These are phyloP conservation scores for Nebria salina DNA, from an alignment of 2,888 invertebrate genomes.

Conservation along the genomic window DNA sequence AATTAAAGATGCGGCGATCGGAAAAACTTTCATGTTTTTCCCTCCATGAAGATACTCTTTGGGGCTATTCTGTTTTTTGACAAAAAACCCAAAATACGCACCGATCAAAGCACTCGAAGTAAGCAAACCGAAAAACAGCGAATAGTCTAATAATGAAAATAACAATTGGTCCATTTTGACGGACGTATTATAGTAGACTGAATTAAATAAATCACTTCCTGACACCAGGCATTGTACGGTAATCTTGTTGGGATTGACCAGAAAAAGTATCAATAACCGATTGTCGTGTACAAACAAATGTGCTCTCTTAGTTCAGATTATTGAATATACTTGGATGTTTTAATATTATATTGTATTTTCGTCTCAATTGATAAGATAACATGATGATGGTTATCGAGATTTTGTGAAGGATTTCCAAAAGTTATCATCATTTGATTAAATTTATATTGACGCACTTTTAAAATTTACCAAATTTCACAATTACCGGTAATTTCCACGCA, in stretches of 20 bases:
- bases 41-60: constrained; percentile 74
- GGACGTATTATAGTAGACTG: background rate
- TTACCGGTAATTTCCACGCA: too few relatives aligned
- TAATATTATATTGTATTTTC: background rate
- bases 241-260: background rate
- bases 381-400: background rate
- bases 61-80: constrained; percentile 67
- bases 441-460: background rate
- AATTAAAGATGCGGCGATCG: constrained; percentile 73
- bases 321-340: background rate
- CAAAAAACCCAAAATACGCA: constrained; percentile 65
- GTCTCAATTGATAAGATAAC: background rate
- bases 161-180: constrained; percentile 1
- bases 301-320: background rate
- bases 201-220: background rate
- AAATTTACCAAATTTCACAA: too few relatives aligned
- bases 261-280: background rate
- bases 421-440: background rate
- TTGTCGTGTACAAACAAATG: background rate
- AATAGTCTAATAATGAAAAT: constrained; percentile 49
- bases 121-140: constrained; percentile 60
- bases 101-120: constrained; percentile 64
- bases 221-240: background rate
- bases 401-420: background rate
- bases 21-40: constrained; percentile 73